Conservation (phyloP, 2,888 invertebrate genomes). For the Dynastes hyllus region DNA sequence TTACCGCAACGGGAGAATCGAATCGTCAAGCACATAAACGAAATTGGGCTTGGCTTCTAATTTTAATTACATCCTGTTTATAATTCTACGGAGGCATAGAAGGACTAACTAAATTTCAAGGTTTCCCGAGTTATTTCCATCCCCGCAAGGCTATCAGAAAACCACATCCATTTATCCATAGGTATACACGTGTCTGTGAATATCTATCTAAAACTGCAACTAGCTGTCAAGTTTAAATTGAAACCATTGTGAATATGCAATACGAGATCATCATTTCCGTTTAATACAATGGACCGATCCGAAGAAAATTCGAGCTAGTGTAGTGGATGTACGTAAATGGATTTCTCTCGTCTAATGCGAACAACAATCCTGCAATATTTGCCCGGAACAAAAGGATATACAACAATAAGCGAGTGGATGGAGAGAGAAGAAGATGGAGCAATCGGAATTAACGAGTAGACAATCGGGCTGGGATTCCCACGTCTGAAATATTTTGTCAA, state of each 20-base stretch:
- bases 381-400: constrained; percentile 23
- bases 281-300: constrained; percentile 2
- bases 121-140: too few relatives aligned
- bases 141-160: too few relatives aligned
- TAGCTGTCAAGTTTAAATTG: constrained; percentile 39
- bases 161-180: too few relatives aligned
- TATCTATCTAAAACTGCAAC: not conserved
- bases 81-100: too few relatives aligned
- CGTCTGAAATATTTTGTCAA: constrained; percentile 51
- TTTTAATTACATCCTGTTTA: too few relatives aligned
- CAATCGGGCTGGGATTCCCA: constrained; percentile 37
- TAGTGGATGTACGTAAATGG: not conserved
- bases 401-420: not conserved
- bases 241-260: constrained; percentile 17
- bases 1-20: too few relatives aligned
- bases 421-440: not conserved
- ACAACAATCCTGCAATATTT: constrained; percentile 35
- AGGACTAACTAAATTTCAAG: too few relatives aligned
- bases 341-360: not conserved
- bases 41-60: too few relatives aligned
- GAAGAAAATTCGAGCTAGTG: constrained; percentile 23
- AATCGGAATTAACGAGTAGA: constrained; percentile 42
- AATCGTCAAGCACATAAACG: too few relatives aligned
- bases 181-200: too few relatives aligned
- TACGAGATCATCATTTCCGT: not conserved